Conservation (phyloP, 2,888 invertebrate genomes). For the Platycnemis pennipes region DNA sequence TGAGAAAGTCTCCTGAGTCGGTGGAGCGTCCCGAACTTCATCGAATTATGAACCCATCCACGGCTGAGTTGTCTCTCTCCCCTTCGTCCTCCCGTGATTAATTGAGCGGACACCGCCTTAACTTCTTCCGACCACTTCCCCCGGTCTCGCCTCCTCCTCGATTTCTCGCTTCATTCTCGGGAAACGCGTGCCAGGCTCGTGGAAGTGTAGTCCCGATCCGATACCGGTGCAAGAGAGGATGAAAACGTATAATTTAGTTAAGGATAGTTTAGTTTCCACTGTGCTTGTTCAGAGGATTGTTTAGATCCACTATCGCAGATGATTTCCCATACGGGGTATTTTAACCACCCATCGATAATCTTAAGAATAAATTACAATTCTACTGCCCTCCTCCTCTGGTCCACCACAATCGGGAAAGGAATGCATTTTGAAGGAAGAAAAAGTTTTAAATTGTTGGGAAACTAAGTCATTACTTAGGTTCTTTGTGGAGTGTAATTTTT, state of each 20-base stretch:
- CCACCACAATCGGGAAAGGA: no score
- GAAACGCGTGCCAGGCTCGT: not conserved
- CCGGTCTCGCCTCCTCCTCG: not conserved
- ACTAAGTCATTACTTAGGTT: no score
- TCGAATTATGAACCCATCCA: not conserved
- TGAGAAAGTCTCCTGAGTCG: not conserved
- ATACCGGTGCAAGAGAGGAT: not conserved
- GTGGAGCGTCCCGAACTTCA: not conserved
- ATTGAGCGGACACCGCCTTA: not conserved
- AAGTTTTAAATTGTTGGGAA: no score
- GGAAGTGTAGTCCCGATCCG: not conserved
- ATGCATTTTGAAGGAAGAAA: no score
- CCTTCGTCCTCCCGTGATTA: not conserved
- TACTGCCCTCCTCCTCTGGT: no score
- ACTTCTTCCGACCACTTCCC: constrained; percentile 1
- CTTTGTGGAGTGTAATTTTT: no score
- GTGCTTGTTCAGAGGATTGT: not conserved
- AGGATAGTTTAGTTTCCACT: not conserved
- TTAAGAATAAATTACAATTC: no score
- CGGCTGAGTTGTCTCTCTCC: not conserved
- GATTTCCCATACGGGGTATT: not conserved
- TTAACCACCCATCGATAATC: no score
- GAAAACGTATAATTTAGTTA: not conserved
- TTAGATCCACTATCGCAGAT: not conserved
- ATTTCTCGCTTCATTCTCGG: not conserved